Evolutionary conservation across 2,888 invertebrate genomes (phyloP).

Genomic region (Nemoura dubitans): DNA sequence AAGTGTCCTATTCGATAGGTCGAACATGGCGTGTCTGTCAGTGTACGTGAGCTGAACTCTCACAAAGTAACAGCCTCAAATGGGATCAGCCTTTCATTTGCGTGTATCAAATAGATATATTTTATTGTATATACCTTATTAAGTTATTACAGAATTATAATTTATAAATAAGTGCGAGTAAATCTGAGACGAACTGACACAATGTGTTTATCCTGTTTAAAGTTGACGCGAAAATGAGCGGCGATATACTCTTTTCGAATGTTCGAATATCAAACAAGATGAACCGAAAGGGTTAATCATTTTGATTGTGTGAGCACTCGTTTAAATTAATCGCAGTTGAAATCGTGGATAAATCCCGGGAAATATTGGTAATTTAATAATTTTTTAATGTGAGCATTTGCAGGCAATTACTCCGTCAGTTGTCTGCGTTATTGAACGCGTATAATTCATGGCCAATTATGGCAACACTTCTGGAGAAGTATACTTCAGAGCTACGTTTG

Average conservation of each 20-base stretch:
- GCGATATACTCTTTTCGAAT: background rate
- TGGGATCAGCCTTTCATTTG: background rate
- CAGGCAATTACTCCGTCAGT: conserved; percentile 17
- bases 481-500: conserved; percentile 10
- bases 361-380: conserved; percentile 12
- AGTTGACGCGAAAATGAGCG: conserved; percentile 14
- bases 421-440: background rate
- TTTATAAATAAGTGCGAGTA: background rate
- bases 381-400: conserved; percentile 18
- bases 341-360: background rate
- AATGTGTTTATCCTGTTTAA: conserved; percentile 1
- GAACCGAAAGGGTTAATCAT: background rate
- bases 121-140: background rate
- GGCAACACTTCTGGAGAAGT: background rate
- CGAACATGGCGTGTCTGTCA: background rate
- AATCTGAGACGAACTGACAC: background rate
- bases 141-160: conserved; percentile 12
- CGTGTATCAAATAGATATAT: background rate
- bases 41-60: too few species aligned
- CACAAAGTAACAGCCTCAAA: background rate
- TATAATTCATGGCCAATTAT: conserved; percentile 21
- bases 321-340: background rate
- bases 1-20: background rate
- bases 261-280: background rate
- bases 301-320: background rate